Evolutionary conservation across 2,888 invertebrate species (phyloP), one percentile per base, ranked within the genome.

Genomic region (Myathropa florea): DNA sequence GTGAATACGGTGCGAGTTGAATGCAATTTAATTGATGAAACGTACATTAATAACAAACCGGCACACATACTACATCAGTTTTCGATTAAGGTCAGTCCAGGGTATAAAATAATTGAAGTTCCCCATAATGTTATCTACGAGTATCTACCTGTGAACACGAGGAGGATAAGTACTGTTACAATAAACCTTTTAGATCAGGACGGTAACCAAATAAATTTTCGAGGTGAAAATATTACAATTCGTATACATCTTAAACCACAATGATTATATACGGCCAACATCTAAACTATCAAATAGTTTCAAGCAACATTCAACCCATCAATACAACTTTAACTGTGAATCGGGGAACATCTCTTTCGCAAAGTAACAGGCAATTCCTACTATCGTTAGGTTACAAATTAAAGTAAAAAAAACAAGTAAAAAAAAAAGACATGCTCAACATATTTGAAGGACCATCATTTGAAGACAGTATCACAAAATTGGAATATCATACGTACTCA

Each of bases 1-100:
- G 88, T 91, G 14, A 85, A 78, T 57, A 70, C 67, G 12, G 64
- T 78, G 9, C 73, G 79, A 18, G 53, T 86, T 26, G 79, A 86
- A 24, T 83, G 76, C 18, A 76, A 87, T 76, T 65, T 80, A 23
- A 76, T 76, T 26, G 39, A 65, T 30, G 65, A n/a, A n/a, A n/a
- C n/a, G n/a, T n/a, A n/a, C n/a, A n/a, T n/a, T n/a, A n/a, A n/a
- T n/a, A n/a, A 28, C 12, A 72, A 83, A 71, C 88, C 79, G 23
- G 88, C 89, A 23, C 91, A 92, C 67, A 90, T 89, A 3, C 89
- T 91, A 65, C 90, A 91, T 72, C 89, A 91, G 88, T 91, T 91
- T 88, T 89, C 89, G 24, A 89, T 90, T 4, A 87, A 83, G 36
- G 57, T 70, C 10, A 70, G 70, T 10, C 90, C 90, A 7, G 92